Percentiles rank a stretch among this genome's conserved stretches.
Evolutionary conservation across 2,888 invertebrate genomes (phyloP).

Genomic region (Acleris laterana): DNA sequence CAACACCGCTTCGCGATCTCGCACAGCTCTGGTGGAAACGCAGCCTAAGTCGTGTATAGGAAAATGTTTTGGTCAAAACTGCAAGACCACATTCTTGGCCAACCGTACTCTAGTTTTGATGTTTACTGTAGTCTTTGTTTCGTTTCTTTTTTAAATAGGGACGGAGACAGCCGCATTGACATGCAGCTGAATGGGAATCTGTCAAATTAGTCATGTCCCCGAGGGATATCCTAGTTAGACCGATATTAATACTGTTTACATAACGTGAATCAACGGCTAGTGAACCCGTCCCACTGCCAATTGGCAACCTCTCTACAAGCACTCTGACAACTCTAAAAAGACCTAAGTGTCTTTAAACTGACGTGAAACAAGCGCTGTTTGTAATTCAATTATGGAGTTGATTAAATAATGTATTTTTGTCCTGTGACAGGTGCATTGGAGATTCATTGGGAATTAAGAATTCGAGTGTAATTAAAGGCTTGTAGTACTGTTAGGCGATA

Average conservation of each 20-base stretch:
- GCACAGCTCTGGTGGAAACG: too few relatives aligned
- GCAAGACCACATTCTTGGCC: too few relatives aligned
- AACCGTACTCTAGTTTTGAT: too few relatives aligned
- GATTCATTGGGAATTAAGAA: not conserved
- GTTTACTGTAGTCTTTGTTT: too few relatives aligned
- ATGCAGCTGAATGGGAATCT: not conserved
- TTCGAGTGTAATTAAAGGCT: not conserved
- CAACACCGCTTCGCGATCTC: too few relatives aligned
- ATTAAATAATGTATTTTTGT: conserved; percentile 30
- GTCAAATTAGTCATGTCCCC: conserved; percentile 19
- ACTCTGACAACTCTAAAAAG: conserved; percentile 10
- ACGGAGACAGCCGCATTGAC: too few relatives aligned
- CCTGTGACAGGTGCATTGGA: conserved; percentile 28
- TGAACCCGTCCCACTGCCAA: conserved; percentile 56
- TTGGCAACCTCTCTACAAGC: conserved; percentile 52
- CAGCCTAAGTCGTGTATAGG: too few relatives aligned
- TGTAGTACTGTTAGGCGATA: too few relatives aligned
- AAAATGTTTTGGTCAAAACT: too few relatives aligned
- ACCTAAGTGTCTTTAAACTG: conserved; percentile 1
- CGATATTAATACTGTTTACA: conserved; percentile 41
- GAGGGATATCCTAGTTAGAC: conserved; percentile 33
- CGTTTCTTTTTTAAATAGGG: too few relatives aligned
- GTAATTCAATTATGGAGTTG: conserved; percentile 7
- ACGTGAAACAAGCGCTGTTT: conserved; percentile 4
- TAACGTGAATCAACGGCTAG: conserved; percentile 46